Conservation (phyloP, 1,140 invertebrate species). For the Cydia splendana region DNA sequence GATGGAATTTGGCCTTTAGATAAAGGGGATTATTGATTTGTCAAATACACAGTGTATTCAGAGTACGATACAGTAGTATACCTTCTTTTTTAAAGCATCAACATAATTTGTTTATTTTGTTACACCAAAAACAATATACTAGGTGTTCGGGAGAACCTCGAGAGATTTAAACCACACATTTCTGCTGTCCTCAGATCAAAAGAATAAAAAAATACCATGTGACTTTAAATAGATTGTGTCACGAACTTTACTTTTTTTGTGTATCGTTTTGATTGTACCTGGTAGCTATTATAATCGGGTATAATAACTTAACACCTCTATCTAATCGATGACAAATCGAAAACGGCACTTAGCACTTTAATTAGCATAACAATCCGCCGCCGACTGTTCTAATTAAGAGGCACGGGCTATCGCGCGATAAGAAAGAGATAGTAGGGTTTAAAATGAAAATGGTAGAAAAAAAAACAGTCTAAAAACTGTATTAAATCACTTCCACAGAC, state of each 20-base stretch:
- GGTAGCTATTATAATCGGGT: conserved; percentile 8
- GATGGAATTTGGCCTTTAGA: neutral
- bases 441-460: neutral
- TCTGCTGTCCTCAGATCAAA: too few species aligned
- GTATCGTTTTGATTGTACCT: neutral
- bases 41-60: neutral
- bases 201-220: too few species aligned
- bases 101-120: too few species aligned
- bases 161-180: too few species aligned
- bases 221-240: too few species aligned
- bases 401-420: conserved; percentile 6
- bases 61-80: too few species aligned
- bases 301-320: conserved; percentile 26
- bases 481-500: neutral
- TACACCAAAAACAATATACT: too few species aligned
- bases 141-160: too few species aligned
- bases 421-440: conserved; percentile 17
- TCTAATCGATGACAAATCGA: conserved; percentile 33
- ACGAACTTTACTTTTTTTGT: neutral
- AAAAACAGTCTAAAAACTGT: neutral
- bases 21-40: neutral
- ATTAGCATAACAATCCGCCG: conserved; percentile 33
- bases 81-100: too few species aligned
- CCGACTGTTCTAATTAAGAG: conserved; percentile 33
- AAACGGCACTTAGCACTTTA: conserved; percentile 31